These are phyloP conservation scores for Eumacrocentrus americanus DNA, from an alignment of 2,888 invertebrate genomes.

Conservation along the genomic window DNA sequence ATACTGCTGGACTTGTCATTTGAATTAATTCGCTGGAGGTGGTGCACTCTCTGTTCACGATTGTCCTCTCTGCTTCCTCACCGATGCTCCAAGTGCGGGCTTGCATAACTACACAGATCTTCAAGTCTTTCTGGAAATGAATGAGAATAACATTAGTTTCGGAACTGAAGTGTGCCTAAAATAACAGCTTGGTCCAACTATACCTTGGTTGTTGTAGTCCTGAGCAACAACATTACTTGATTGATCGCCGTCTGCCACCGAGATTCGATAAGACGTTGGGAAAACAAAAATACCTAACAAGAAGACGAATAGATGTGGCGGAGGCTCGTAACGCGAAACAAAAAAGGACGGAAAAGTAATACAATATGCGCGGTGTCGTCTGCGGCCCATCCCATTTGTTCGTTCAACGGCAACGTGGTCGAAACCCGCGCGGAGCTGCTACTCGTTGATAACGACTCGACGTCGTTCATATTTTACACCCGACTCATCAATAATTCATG, in stretches of 20 bases:
- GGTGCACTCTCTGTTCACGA: conserved; percentile 22
- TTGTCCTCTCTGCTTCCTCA: not conserved
- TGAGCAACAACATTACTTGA: not conserved
- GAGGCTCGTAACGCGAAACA: not conserved
- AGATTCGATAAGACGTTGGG: not conserved
- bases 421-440: conserved; percentile 29
- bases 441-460: conserved; percentile 59
- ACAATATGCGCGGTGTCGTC: conserved; percentile 30
- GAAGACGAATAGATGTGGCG: not conserved
- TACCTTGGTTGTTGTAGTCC: no score
- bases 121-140: not conserved
- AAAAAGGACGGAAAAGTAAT: conserved; percentile 19
- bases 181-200: not conserved
- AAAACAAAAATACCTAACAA: not conserved
- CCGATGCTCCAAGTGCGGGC: not conserved
- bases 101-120: not conserved
- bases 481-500: conserved; percentile 61
- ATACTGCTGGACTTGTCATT: conserved; percentile 54
- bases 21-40: conserved; percentile 52
- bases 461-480: conserved; percentile 59
- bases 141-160: not conserved
- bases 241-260: not conserved
- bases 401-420: conserved; percentile 15
- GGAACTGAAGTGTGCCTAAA: no score
- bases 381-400: conserved; percentile 30